phyloP scores from a whole-genome alignment of 2,113 vertebrate genomes.

The Nematolebias whitei region DNA sequence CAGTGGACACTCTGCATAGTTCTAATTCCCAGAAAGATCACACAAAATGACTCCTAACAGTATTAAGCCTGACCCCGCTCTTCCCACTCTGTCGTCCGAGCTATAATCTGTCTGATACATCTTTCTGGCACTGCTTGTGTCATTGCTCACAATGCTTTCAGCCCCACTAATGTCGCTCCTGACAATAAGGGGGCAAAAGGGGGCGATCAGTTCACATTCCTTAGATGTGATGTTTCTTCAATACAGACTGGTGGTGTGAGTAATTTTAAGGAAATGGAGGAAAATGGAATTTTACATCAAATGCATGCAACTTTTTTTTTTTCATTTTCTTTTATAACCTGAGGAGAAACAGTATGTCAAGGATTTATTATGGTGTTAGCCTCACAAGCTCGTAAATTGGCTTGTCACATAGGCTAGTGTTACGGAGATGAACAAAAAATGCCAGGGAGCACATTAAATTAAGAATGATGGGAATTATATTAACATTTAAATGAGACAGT shows the following conservation, averaged over 20 bases:
- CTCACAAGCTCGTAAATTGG: constrained; percentile 69
- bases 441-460: constrained; percentile 63
- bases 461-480: constrained; percentile 75
- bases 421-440: constrained; percentile 62
- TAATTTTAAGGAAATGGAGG: constrained; percentile 38
- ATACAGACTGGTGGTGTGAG: constrained; percentile 15
- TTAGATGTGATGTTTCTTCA: constrained; percentile 41
- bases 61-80: constrained; percentile 38
- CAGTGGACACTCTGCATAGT: constrained; percentile 32
- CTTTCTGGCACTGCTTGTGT: constrained; percentile 50
- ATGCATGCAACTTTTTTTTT: constrained; percentile 38
- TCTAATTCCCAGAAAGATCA: constrained; percentile 65
- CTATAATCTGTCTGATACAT: constrained; percentile 59
- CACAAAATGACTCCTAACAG: constrained; percentile 49
- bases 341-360: constrained; percentile 41
- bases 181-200: constrained; percentile 48
- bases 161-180: constrained; percentile 48
- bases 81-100: constrained; percentile 39
- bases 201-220: constrained; percentile 43
- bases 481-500: constrained; percentile 77
- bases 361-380: constrained; percentile 64
- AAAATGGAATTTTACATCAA: constrained; percentile 47
- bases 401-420: constrained; percentile 65
- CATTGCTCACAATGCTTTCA: constrained; percentile 54
- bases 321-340: constrained; percentile 57